Evolutionary conservation across 1,140 invertebrate genomes (phyloP), one percentile per base, ranked within the genome.

Genomic region (Ylistrum balloti): DNA sequence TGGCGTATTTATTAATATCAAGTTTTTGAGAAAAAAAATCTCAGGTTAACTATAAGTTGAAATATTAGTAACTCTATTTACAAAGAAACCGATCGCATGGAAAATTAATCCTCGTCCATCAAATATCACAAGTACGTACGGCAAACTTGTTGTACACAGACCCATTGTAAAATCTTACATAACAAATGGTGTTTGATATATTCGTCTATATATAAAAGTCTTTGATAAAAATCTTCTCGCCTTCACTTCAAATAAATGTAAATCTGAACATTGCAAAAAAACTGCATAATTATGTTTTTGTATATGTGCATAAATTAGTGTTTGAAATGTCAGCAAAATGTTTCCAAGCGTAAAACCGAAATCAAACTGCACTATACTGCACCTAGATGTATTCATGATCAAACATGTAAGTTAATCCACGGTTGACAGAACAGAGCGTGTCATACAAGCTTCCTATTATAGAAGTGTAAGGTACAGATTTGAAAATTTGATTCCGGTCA

Each of bases 231-330:
- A 74, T 74, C 56, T n/a, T 28, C 56, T 74, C 56, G 56, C 56
- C 56, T 74, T 74, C 56, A 74, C 56, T 28, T 74, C 56, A 74
- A 74, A 74, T 74, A 74, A 74, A 74, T 74, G 56, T n/a, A 17
- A 74, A 74, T 74, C 56, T 74, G 5, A 74, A 7, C 56, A 74
- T 74, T 74, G n/a, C 56, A 5, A 74, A 45, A 38, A 74, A 74
- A 48, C 45, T 74, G 56, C 22, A 74, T 74, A 74, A 74, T 74
- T 74, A 74, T 74, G 56, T 7, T n/a, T 74, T 74, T 74, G 56
- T 74, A 74, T n/a, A 28, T 74, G 56, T 74, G 56, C 56, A 74
- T 74, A 74, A 28, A 28, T 74, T 74, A 74, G 13, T 28, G n/a
- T 74, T 28, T 74, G 56, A 74, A 74, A 74, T 74, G 56, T 74